These are phyloP conservation scores for Channa striata DNA, from an alignment of 2,797 vertebrate species.

Conservation along the genomic window DNA sequence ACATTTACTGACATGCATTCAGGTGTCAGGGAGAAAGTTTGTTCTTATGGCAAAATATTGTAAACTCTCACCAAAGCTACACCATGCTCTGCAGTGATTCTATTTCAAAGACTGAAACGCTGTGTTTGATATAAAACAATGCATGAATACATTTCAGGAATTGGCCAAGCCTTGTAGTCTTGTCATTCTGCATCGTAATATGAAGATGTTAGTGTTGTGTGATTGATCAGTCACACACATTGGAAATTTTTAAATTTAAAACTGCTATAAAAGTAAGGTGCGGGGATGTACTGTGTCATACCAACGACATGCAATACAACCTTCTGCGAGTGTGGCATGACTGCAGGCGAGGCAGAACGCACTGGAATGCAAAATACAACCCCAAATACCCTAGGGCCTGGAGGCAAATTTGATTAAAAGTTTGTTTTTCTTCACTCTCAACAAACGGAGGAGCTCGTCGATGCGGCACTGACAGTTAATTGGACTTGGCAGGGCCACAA, in stretches of 20 bases:
- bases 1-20: conserved; percentile 47
- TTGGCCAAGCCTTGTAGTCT: conserved; percentile 27
- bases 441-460: conserved; percentile 85
- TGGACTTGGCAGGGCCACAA: conserved; percentile 95
- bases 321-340: conserved; percentile 70
- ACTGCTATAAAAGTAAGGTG: conserved; percentile 47
- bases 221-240: conserved; percentile 55
- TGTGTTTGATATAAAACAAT: conserved; percentile 36
- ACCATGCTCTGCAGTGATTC: conserved; percentile 19
- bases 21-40: conserved; percentile 4
- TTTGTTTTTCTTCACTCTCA: conserved; percentile 89
- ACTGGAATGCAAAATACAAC: conserved; percentile 85
- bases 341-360: conserved; percentile 75
- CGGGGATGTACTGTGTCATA: conserved; percentile 56
- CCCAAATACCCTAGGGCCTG: conserved; percentile 83
- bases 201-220: conserved; percentile 25
- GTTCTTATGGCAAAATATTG: conserved; percentile 30
- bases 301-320: conserved; percentile 76
- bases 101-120: conserved; percentile 34
- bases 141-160: conserved; percentile 40
- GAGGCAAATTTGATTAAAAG: conserved; percentile 90
- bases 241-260: conserved; percentile 42
- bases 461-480: conserved; percentile 93
- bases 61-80: conserved; percentile 40
- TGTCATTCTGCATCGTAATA: conserved; percentile 42